Evolutionary conservation across 2,113 vertebrate genomes (phyloP).

Genomic region (Phyllostomus discolor): DNA sequence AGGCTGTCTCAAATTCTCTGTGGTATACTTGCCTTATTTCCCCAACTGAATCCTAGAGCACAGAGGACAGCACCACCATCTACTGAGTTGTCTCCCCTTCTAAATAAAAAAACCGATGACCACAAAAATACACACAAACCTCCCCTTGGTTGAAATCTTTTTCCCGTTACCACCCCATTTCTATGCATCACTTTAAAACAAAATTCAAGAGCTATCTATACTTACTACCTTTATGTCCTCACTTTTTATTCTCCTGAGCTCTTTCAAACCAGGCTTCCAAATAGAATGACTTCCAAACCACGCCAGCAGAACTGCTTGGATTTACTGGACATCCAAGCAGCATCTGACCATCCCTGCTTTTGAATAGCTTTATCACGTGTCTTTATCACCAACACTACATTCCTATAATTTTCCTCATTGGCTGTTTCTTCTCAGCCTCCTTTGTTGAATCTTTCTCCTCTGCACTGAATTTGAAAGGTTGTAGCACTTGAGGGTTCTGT

Average conservation of each 20-base stretch:
- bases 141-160: background rate
- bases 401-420: slow-evolving; percentile 20
- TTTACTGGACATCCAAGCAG: background rate
- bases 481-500: background rate
- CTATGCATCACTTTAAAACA: background rate
- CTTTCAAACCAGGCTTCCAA: background rate
- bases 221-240: background rate
- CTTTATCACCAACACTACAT: background rate
- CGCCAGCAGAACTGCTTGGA: background rate
- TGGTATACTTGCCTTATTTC: background rate
- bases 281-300: background rate
- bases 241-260: background rate
- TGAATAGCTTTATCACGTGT: slow-evolving; percentile 22
- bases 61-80: background rate
- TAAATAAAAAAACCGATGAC: background rate
- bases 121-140: background rate
- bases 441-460: background rate
- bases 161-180: background rate
- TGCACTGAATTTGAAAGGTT: slow-evolving; percentile 25
- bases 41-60: background rate
- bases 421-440: background rate
- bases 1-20: background rate
- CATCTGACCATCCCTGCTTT: background rate
- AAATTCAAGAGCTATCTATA: background rate
- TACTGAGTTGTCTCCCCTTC: background rate